phyloP scores from a whole-genome alignment of 1,140 invertebrate genomes.

The Bemisia tabaci region DNA sequence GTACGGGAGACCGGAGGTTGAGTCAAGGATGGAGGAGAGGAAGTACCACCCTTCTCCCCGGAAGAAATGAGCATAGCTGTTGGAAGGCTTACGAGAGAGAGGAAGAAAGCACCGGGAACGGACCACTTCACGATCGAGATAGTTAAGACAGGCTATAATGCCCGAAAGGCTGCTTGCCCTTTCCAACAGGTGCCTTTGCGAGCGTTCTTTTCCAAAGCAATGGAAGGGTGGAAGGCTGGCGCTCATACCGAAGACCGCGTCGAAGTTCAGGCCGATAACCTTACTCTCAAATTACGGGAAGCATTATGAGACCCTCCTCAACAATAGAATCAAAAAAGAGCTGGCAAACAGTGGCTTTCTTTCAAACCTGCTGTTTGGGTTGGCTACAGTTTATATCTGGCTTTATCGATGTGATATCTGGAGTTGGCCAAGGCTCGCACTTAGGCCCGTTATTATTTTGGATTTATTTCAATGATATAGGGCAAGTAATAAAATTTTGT shows the following conservation, averaged over 20 bases:
- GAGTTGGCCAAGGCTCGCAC: constrained; percentile 4
- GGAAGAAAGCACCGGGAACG: not conserved
- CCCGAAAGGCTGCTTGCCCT: no score
- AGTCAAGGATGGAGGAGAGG: not conserved
- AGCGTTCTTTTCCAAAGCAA: no score
- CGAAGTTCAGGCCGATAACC: no score
- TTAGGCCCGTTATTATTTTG: constrained; percentile 7
- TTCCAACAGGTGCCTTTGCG: no score
- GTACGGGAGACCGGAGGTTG: not conserved
- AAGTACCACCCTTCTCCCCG: not conserved
- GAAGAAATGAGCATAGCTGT: not conserved
- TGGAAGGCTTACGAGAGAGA: not conserved
- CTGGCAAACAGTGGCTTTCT: no score
- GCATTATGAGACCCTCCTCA: no score
- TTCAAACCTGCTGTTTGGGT: no score
- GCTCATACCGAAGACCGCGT: no score
- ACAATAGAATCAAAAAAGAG: no score
- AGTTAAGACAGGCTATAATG: no score
- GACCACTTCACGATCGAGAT: not conserved
- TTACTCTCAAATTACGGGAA: no score
- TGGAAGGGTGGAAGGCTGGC: no score
- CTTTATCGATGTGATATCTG: constrained; percentile 6
- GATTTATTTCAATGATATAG: constrained; percentile 7
- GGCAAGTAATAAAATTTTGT: not conserved
- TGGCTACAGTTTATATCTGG: not conserved